Evolutionary conservation across 2,797 vertebrate species (phyloP).

Genomic region (Myioborus melanocephalus): DNA sequence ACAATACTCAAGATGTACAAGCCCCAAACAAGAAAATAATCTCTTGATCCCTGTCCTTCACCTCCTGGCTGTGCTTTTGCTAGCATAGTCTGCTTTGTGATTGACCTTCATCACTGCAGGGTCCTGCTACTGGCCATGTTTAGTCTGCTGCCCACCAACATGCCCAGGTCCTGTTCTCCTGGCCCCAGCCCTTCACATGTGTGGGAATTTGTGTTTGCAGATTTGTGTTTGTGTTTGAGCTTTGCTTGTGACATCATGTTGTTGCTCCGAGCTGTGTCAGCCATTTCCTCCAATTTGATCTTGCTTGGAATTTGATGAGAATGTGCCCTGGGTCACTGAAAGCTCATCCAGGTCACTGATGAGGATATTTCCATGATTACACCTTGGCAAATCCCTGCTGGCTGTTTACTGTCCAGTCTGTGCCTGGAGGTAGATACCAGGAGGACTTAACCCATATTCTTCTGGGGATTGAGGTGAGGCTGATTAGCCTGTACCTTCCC

Average conservation of each 20-base stretch:
- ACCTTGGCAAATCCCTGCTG: neutral
- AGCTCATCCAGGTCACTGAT: neutral
- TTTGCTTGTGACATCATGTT: neutral
- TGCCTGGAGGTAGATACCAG: neutral
- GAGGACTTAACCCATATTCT: neutral
- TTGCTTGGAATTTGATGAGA: neutral
- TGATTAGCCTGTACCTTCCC: neutral
- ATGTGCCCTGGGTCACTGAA: neutral
- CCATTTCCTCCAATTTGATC: neutral
- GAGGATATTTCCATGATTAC: neutral
- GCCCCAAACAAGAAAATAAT: neutral
- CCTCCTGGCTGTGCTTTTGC: neutral
- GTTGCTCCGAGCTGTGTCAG: neutral
- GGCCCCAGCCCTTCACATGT: neutral
- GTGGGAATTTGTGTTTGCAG: neutral
- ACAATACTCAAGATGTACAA: neutral
- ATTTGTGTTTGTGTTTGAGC: neutral
- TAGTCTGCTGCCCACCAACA: neutral
- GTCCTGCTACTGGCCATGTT: neutral
- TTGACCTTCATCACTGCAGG: neutral
- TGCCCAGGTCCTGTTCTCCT: neutral
- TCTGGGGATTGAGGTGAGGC: neutral
- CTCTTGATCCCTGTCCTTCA: neutral
- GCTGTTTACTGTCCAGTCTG: neutral
- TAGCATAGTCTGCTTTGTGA: neutral